Evolutionary conservation across 2,113 vertebrate species (phyloP).

Genomic region (Oceanodroma tethys): DNA sequence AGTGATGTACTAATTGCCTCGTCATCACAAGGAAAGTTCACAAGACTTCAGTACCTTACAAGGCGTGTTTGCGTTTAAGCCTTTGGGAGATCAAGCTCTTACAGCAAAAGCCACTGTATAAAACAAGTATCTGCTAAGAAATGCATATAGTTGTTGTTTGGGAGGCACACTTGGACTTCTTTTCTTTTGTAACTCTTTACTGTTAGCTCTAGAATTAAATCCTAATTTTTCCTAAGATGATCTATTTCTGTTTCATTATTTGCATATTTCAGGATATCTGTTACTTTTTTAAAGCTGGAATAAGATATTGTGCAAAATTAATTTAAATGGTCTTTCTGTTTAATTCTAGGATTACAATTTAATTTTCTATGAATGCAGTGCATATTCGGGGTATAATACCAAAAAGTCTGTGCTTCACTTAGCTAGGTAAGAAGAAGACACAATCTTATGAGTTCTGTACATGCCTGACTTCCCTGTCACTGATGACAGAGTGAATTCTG

Average conservation of each 20-base stretch:
- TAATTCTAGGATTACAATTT: slow-evolving; percentile 78
- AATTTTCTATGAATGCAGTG: slow-evolving; percentile 92
- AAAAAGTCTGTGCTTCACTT: slow-evolving; percentile 82
- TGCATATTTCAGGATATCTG: not conserved
- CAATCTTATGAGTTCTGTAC: not conserved
- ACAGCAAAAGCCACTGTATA: not conserved
- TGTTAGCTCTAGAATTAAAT: not conserved
- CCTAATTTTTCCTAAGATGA: not conserved
- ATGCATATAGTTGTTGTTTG: not conserved
- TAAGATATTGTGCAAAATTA: not conserved
- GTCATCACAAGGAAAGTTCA: not conserved
- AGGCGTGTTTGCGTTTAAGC: not conserved
- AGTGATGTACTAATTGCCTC: not conserved
- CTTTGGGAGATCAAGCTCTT: not conserved
- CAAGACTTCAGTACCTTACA: not conserved
- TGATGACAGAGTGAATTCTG: not conserved
- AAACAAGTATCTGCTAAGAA: not conserved
- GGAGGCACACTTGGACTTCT: not conserved
- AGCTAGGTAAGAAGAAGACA: slow-evolving; percentile 79
- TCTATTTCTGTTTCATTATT: not conserved
- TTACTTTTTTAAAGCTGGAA: not conserved
- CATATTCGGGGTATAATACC: slow-evolving; percentile 82
- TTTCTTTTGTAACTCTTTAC: not conserved
- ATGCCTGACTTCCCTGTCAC: not conserved
- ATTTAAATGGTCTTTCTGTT: not conserved